phyloP scores from a whole-genome alignment of 1,140 invertebrate genomes.

The Drosophila sulfurigaster region DNA sequence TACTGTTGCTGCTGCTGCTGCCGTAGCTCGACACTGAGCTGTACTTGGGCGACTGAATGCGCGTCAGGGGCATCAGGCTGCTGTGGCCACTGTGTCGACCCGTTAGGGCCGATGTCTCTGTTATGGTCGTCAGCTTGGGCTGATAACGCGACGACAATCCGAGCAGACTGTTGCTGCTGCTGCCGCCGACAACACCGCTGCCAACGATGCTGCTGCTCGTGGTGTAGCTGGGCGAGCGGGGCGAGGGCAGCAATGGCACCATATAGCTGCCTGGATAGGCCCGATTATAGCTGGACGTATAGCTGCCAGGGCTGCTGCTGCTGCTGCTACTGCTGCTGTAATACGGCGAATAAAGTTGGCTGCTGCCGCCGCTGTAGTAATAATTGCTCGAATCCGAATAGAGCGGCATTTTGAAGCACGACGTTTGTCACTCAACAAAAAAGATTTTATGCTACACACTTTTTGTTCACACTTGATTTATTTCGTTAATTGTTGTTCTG shows the following conservation, averaged over 20 bases:
- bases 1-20: slow-evolving; percentile 49
- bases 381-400: slow-evolving; percentile 79
- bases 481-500: slow-evolving; percentile 3
- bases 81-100: slow-evolving; percentile 62
- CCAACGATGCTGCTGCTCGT: slow-evolving; percentile 38
- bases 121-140: slow-evolving; percentile 91
- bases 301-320: slow-evolving; percentile 60
- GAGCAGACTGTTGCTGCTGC: slow-evolving; percentile 44
- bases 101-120: slow-evolving; percentile 86
- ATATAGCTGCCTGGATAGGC: slow-evolving; percentile 71
- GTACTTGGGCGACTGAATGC: slow-evolving; percentile 85
- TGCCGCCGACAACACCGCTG: slow-evolving; percentile 48
- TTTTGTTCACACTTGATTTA: slow-evolving; percentile 8
- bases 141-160: slow-evolving; percentile 87
- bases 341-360: slow-evolving; percentile 86
- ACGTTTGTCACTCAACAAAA: slow-evolving; percentile 13
- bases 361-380: slow-evolving; percentile 84
- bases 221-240: slow-evolving; percentile 51
- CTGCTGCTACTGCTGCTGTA: slow-evolving; percentile 72
- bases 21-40: slow-evolving; percentile 41
- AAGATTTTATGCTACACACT: background rate
- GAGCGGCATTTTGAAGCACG: slow-evolving; percentile 69
- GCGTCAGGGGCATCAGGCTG: slow-evolving; percentile 78
- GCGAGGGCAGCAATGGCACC: slow-evolving; percentile 65
- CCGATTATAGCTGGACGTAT: slow-evolving; percentile 76